These are phyloP conservation scores for Panopea generosa DNA, from an alignment of 2,888 invertebrate species.

Conservation along the genomic window DNA sequence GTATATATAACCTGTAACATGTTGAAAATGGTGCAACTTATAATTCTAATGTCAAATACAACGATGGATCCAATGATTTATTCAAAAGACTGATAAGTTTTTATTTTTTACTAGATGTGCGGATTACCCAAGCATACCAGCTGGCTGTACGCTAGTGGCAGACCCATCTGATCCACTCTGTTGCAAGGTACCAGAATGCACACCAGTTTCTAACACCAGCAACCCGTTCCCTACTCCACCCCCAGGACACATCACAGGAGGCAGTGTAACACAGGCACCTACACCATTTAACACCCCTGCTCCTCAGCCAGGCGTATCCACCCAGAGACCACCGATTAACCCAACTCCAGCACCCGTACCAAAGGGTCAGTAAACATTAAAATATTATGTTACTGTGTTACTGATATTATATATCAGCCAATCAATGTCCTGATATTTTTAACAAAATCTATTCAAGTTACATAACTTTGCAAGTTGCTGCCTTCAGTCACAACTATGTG, in stretches of 20 bases:
- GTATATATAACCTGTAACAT: no score
- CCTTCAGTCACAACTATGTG: no score
- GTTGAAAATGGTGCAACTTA: no score
- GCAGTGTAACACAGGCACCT: constrained; percentile 67
- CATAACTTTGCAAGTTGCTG: no score
- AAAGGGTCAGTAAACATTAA: neutral
- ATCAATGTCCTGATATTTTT: no score
- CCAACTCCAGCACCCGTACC: constrained; percentile 57
- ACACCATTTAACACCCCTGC: constrained; percentile 49
- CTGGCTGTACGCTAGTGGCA: constrained; percentile 60
- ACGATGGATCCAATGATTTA: no score
- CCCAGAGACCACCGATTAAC: constrained; percentile 25
- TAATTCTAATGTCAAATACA: no score
- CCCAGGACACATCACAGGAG: constrained; percentile 67
- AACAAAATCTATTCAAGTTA: no score
- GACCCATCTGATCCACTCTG: constrained; percentile 69
- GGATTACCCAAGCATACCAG: constrained; percentile 56
- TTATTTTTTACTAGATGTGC: no score
- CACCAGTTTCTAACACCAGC: constrained; percentile 50
- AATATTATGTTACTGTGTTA: no score
- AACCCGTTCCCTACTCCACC: constrained; percentile 64
- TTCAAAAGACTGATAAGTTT: no score
- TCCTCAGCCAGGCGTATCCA: constrained; percentile 14
- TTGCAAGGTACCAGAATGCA: constrained; percentile 68
- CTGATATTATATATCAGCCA: no score